Base-by-base conservation (phyloP, 2,888 invertebrate genomes). In the Pristionchus exspectatus region DNA sequence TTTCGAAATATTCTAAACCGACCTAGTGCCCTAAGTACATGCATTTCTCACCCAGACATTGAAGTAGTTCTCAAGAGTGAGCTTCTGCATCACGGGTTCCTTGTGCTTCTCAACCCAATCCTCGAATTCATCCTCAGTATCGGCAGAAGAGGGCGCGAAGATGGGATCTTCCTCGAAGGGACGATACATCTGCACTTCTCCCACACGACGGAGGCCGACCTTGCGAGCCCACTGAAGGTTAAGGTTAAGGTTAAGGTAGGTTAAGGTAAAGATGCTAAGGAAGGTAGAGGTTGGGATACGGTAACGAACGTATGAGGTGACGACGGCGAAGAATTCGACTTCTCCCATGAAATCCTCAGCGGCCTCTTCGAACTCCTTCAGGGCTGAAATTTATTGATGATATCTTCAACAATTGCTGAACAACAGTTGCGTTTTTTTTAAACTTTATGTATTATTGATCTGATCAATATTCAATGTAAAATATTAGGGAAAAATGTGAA, bases 341-440 rank as follows among this genome's bases (percentile, higher is more conserved):
- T 95, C 95, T 88, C 95, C 95, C 95, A 95, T 95, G 91, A 95
- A 95, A 69, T 95, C 95, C 89, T 95, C 95, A 21, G 95, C 95
- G 21, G 95, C 95, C 88, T 95, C 95, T 90, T 95, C 95, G 90
- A 94, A 95, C 89, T 95, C 95, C 90, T 94, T 94, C 89, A 95
- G 91, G 30, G 94, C 95, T 94, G 84, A 87, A 93, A 91, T 77
- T 12, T 38, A 5, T 38, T 38, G 38, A 38, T 74, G 27, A 7
- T 18, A 14, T n/a, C 7, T n/a, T 69, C 12, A 69, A 14, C 54
- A 63, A 27, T 59, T 69, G 33, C 27, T 54, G n/a, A 24, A 83
- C 27, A 66, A 69, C 44, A 56, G 18, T 30, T 24, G 0, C 24
- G 21, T 44, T 44, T 44, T 44, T 44, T 44, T 44, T 9, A 1